Evolutionary conservation across 2,888 invertebrate genomes (phyloP), one percentile per base, ranked within the genome.

Genomic region (Cephus sareptanus): DNA sequence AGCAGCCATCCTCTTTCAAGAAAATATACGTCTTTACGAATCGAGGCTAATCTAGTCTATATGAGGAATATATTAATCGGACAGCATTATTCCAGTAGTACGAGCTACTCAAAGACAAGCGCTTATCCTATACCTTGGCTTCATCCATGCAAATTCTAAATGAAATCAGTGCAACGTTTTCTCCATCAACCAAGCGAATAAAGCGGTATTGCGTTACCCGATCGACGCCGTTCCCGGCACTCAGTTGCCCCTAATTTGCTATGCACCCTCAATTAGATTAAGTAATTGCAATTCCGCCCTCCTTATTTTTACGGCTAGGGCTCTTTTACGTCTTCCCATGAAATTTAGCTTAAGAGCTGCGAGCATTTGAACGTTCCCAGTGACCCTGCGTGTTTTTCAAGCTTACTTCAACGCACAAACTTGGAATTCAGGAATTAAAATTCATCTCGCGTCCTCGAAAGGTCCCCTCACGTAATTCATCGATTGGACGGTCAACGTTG

Each of bases 21-120:
- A 23, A 56, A 56, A 56, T 56, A 9, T 23, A 71, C 12, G 31
- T 31, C 11, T 9, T 71, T 71, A 30, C 71, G 9, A 31, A 33
- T 33, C 31, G 15, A 31, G 31, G 4, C 31, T 33, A 33, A 71
- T 33, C 34, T 23, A 30, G 6, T 30, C 74, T 23, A 34, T 81
- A 81, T 83, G 84, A 88, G 85, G 86, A 88, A 87, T 87, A 85
- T 81, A 86, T 86, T 87, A 86, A 86, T 86, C 82, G 84, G 85
- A 86, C 86, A 56, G 56, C 83, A 86, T 84, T 84, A 81, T 78
- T 78, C 6, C 23, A 81, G 81, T 81, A 81, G 83, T 81, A 79
- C 68, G 83, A 83, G 81, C 81, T 80, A 83, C 84, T 88, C 83
- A 83, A 85, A 85, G 83, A 86, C 83, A 83, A 82, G 79, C 83